Evolutionary conservation across 2,113 vertebrate species (phyloP).

Genomic region (Marmota monax): DNA sequence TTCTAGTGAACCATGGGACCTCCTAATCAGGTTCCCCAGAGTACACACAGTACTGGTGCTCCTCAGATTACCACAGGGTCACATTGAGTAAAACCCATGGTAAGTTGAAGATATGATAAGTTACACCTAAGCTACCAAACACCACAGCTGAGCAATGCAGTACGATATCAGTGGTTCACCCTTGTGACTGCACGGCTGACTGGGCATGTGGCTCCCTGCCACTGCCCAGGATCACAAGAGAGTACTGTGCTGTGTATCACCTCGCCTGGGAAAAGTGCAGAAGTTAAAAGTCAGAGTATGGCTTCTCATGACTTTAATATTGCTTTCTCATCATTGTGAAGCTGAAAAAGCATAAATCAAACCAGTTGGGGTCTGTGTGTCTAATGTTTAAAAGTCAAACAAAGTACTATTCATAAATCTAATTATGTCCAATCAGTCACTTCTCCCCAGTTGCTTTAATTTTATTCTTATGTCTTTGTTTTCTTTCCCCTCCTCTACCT

Average conservation of each 20-base stretch:
- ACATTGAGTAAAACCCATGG: background rate
- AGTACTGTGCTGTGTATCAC: background rate
- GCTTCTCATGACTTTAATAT: background rate
- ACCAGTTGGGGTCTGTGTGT: background rate
- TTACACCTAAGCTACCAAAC: background rate
- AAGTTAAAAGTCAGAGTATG: background rate
- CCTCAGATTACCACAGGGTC: too few relatives aligned
- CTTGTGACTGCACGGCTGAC: background rate
- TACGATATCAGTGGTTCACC: background rate
- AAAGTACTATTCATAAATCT: background rate
- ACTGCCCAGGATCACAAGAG: background rate
- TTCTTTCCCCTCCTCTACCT: background rate
- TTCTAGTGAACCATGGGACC: background rate
- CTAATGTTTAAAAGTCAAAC: background rate
- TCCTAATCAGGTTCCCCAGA: background rate
- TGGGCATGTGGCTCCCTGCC: background rate
- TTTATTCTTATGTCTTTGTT: background rate
- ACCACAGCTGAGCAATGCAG: accelerated
- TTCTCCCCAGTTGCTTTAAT: background rate
- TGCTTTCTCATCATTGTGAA: background rate
- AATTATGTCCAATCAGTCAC: background rate
- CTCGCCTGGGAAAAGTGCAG: background rate
- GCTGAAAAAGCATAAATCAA: background rate
- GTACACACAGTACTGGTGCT: accelerated
- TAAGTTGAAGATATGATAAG: background rate